Evolutionary conservation across 35 echinoderm and acorn worm species (phyloP), one percentile per base, ranked within the genome.

Genomic region (Hemicentrotus pulcherrimus): DNA sequence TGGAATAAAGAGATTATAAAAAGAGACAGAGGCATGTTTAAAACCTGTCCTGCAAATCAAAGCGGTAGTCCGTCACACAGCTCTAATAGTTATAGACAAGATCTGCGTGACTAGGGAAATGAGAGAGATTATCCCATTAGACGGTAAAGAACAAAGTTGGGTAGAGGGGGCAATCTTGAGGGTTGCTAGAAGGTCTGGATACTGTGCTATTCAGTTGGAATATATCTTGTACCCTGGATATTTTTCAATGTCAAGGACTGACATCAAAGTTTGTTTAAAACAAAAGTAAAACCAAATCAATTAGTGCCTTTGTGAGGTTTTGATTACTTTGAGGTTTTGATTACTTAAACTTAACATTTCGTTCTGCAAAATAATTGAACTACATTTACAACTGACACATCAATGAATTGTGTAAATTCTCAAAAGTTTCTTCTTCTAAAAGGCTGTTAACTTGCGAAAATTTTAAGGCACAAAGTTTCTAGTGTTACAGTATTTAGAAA

Each of bases 81-180:
- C 32, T 86, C 32, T 86, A 86, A 86, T 86, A 33, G 86, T 30
- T 22, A 86, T 0, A 86, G 86, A 86, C 86, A 86, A 33, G 32
- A 86, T 86, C 28, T 30, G n/a, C 32, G 86, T 86, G 86, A 86
- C n/a, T 86, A 30, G 32, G 86, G 86, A 86, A 86, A 30, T 86
- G 86, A 31, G 86, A 31, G 86, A 31, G 86, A 86, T 86, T 86
- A 86, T 86, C 86, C 19, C 11, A 86, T 86, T 86, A 86, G 86
- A 33, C 9, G 32, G 86, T 31, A 30, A 30, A 30, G n/a, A 30
- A 86, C 14, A 22, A 86, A 31, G 0, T 22, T 12, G 0, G 32
- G 86, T 31, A 0, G 86, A 86, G 6, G 32, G 86, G 32, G n/a
- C 86, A 86, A 31, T 33, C 28, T 13, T 9, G 24, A 22, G 35